These are phyloP conservation scores for Pachypanchax playfairii DNA, from an alignment of 2,113 vertebrate species.

Conservation along the genomic window DNA sequence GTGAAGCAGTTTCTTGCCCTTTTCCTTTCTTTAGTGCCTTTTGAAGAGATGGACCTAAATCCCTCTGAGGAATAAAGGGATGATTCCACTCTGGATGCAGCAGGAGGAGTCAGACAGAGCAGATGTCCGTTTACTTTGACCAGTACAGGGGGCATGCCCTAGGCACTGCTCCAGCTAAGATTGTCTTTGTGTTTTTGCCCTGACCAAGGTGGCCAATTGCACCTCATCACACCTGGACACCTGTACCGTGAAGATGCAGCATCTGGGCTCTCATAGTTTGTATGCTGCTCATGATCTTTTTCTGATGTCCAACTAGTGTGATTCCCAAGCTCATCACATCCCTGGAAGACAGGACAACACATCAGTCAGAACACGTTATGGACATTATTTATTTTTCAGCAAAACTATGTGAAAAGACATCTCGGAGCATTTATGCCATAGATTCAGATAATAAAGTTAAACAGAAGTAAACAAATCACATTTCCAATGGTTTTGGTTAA, in stretches of 20 bases:
- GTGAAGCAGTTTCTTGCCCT: slow-evolving; percentile 33
- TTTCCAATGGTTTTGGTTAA: too few relatives aligned
- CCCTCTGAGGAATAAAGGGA: slow-evolving; percentile 71
- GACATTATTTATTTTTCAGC: background rate
- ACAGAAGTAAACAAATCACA: too few relatives aligned
- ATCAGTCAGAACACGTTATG: slow-evolving; percentile 51
- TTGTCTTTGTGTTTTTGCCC: slow-evolving; percentile 48
- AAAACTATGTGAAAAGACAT: too few relatives aligned
- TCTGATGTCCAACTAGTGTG: slow-evolving; percentile 97
- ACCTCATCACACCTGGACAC: slow-evolving; percentile 94
- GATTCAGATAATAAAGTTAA: too few relatives aligned
- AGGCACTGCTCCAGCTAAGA: slow-evolving; percentile 76
- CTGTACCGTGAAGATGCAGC: slow-evolving; percentile 96
- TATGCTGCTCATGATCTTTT: slow-evolving; percentile 99
- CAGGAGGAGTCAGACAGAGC: slow-evolving; percentile 62
- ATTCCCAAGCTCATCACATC: slow-evolving; percentile 99
- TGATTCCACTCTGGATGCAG: slow-evolving; percentile 62
- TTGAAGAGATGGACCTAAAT: slow-evolving; percentile 49
- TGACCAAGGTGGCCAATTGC: slow-evolving; percentile 71
- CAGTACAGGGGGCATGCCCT: slow-evolving; percentile 48
- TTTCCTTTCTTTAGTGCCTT: slow-evolving; percentile 66
- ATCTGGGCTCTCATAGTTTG: slow-evolving; percentile 99
- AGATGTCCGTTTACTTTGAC: slow-evolving; percentile 48
- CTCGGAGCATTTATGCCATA: too few relatives aligned
- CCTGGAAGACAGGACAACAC: slow-evolving; percentile 83